Percentiles rank a stretch among this genome's conserved stretches.
phyloP scores from a whole-genome alignment of 1,140 invertebrate genomes.

The Saxidomus purpurata region DNA sequence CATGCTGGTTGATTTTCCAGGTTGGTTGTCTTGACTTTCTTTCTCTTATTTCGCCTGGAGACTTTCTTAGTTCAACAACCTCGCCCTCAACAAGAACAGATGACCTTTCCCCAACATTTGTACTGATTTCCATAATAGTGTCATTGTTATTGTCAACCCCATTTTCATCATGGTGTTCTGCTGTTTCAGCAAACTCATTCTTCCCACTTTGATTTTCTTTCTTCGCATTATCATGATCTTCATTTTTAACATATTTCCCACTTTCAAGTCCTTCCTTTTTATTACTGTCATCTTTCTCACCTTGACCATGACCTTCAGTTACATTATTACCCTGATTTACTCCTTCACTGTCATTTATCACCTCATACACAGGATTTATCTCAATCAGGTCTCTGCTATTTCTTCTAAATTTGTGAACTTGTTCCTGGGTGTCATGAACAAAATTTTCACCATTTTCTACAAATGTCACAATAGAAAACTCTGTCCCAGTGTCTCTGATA shows the following conservation, averaged over 20 bases:
- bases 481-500: neutral
- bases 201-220: neutral
- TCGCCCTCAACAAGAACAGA: conserved; percentile 49
- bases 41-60: neutral
- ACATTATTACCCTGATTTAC: neutral
- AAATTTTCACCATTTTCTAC: neutral
- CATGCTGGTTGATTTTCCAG: conserved; percentile 60
- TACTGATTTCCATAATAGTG: neutral
- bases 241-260: neutral
- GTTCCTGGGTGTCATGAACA: neutral
- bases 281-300: neutral
- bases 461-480: conserved; percentile 22
- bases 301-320: neutral
- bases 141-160: neutral
- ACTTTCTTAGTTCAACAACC: conserved; percentile 53
- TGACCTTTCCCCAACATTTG: neutral
- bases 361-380: conserved; percentile 63
- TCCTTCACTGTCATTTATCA: neutral
- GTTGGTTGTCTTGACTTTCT: conserved; percentile 17
- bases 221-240: neutral
- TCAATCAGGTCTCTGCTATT: neutral
- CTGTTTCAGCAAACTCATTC: conserved; percentile 23
- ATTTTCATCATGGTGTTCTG: neutral
- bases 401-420: neutral
- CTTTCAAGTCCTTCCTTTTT: neutral